These are phyloP conservation scores for Cataglyphis livida DNA, from an alignment of 2,888 invertebrate species.

Conservation along the genomic window DNA sequence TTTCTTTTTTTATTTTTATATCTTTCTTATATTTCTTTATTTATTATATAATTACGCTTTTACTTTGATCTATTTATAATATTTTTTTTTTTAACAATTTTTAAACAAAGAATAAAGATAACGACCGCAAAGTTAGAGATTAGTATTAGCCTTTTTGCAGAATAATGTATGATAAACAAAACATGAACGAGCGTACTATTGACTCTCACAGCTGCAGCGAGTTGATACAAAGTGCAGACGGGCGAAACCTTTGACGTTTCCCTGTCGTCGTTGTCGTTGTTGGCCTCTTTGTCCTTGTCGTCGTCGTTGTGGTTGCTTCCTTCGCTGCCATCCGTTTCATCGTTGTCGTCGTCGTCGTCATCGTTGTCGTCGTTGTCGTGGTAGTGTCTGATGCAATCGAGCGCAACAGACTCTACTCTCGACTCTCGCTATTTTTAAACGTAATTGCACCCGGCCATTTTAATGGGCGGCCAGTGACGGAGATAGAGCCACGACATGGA, in stretches of 20 bases:
- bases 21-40: neutral
- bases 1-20: neutral
- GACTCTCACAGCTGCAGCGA: slow-evolving; percentile 4
- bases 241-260: slow-evolving; percentile 75
- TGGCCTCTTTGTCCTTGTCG: neutral
- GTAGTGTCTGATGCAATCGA: slow-evolving; percentile 83
- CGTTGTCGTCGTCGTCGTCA: slow-evolving; percentile 18
- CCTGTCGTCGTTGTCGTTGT: slow-evolving; percentile 61
- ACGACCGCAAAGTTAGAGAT: neutral
- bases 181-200: slow-evolving; percentile 40
- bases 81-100: neutral
- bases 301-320: slow-evolving; percentile 15
- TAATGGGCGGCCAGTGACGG: slow-evolving; percentile 81
- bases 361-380: slow-evolving; percentile 65
- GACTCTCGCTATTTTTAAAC: slow-evolving; percentile 83
- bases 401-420: slow-evolving; percentile 79
- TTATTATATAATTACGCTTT: neutral
- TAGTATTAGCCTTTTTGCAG: slow-evolving; percentile 12
- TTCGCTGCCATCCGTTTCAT: slow-evolving; percentile 53
- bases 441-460: slow-evolving; percentile 83
- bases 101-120: slow-evolving; percentile 9
- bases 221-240: slow-evolving; percentile 41
- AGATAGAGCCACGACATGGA: slow-evolving; percentile 55
- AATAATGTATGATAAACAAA: slow-evolving; percentile 29
- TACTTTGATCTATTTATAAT: neutral